These are phyloP conservation scores for Spodoptera exigua DNA, from an alignment of 2,888 invertebrate species.

Conservation along the genomic window DNA sequence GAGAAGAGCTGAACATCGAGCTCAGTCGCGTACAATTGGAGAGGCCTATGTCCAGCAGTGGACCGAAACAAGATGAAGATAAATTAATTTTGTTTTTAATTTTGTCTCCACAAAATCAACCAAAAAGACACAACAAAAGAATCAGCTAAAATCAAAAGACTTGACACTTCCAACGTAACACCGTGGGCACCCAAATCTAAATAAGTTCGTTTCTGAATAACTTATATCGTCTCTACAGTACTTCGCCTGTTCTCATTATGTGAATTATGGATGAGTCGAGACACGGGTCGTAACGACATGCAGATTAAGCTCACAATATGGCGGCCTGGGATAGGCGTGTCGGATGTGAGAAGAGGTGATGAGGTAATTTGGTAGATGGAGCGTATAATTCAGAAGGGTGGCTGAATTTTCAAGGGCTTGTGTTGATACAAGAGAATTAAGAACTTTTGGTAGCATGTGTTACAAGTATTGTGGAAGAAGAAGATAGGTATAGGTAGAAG, in stretches of 20 bases:
- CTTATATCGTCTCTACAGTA: conserved; percentile 63
- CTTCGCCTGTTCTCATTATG: conserved; percentile 78
- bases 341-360: conserved; percentile 60
- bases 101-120: too few relatives aligned
- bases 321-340: conserved; percentile 43
- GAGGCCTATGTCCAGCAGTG: too few relatives aligned
- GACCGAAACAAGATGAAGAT: too few relatives aligned
- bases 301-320: conserved; percentile 82
- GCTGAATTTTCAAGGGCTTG: neutral
- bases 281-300: conserved; percentile 82
- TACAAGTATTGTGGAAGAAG: neutral
- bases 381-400: conserved; percentile 1
- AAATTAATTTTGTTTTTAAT: too few relatives aligned
- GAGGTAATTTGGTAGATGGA: conserved; percentile 66
- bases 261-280: conserved; percentile 87
- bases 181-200: conserved; percentile 33
- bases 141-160: neutral
- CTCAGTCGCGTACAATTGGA: too few relatives aligned
- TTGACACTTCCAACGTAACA: neutral
- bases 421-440: conserved; percentile 3
- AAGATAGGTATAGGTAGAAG: too few relatives aligned
- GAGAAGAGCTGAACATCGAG: too few relatives aligned
- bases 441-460: neutral
- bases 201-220: conserved; percentile 53
- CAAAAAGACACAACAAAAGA: too few relatives aligned